These are phyloP conservation scores for Eretmocerus hayati DNA, from an alignment of 2,888 invertebrate genomes.

Conservation along the genomic window DNA sequence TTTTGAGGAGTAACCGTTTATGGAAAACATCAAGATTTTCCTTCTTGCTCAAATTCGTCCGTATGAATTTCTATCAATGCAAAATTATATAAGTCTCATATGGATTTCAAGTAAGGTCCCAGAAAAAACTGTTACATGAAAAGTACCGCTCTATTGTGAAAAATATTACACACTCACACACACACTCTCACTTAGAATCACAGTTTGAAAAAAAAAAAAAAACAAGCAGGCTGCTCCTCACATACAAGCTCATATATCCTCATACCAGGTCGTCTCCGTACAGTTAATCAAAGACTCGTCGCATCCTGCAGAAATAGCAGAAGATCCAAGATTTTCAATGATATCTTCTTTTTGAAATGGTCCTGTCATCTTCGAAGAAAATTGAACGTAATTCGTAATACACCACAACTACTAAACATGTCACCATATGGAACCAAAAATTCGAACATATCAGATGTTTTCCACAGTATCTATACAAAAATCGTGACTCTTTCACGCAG, in stretches of 20 bases:
- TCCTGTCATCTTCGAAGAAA: too few species aligned
- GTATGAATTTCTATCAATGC: conserved; percentile 14
- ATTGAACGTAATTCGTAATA: too few species aligned
- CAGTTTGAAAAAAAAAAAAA: conserved; percentile 23
- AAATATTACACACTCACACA: conserved; percentile 21
- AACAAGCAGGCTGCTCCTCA: conserved; percentile 39
- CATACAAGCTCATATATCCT: conserved; percentile 38
- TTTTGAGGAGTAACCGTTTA: too few species aligned
- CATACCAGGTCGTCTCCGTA: conserved; percentile 45
- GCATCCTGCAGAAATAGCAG: conserved; percentile 4
- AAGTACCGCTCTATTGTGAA: too few species aligned
- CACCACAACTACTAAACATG: too few species aligned
- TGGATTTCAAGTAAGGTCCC: conserved; percentile 16
- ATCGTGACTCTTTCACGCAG: too few species aligned
- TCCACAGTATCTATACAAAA: too few species aligned
- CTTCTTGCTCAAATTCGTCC: conserved; percentile 8
- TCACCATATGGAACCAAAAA: not conserved
- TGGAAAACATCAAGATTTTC: conserved; percentile 15
- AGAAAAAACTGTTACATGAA: too few species aligned
- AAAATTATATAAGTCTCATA: conserved; percentile 22
- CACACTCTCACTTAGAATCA: conserved; percentile 20
- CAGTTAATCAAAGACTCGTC: conserved; percentile 33
- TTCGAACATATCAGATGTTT: conserved; percentile 26
- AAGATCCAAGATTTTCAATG: too few species aligned
- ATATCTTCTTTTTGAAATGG: too few species aligned